Evolutionary conservation across 2,888 invertebrate species (phyloP), one percentile per base, ranked within the genome.

Genomic region (Microchrysa polita): DNA sequence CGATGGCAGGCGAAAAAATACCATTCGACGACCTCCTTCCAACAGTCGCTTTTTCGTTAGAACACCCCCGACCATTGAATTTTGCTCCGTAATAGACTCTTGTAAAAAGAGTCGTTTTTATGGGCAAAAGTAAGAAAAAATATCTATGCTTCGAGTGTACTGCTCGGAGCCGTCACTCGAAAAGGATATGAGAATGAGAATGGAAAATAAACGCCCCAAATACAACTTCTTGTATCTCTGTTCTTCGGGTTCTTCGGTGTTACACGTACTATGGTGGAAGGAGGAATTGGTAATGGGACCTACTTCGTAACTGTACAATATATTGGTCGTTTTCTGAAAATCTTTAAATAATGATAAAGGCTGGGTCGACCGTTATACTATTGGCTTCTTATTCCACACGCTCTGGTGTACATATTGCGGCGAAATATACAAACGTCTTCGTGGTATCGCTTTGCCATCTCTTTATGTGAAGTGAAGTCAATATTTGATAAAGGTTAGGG

Each of bases 291-390:
- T 12, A 48, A 2, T 48, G 48, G 48, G n/a, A n/a, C n/a, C n/a
- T 34, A 34, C 27, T 34, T 34, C 4, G 27, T n/a, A n/a, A n/a
- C n/a, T n/a, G n/a, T 34, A 34, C 27, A n/a, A n/a, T 48, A 48
- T 48, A 48, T 48, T 48, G 48, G 48, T 48, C 48, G 48, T n/a
- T 48, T 48, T 48, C 5, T 48, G 55, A 40, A 63, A 63, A 63
- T 63, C 42, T 63, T 63, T 69, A 55, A 69, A 69, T 69, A 57
- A 69, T 69, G 69, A 69, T 55, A 69, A 55, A 34, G 69, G 69
- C 40, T 69, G 34, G 57, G 53, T 57, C 69, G 65, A 60, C 16
- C 10, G 55, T 55, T 22, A n/a, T n/a, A 2, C 22, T 5, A 20
- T 52, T 52, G 52, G 27, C 27, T 34, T 7, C 27, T 34, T 34